Conservation (phyloP, 2,113 vertebrate species). For the Hypanus sabinus region DNA sequence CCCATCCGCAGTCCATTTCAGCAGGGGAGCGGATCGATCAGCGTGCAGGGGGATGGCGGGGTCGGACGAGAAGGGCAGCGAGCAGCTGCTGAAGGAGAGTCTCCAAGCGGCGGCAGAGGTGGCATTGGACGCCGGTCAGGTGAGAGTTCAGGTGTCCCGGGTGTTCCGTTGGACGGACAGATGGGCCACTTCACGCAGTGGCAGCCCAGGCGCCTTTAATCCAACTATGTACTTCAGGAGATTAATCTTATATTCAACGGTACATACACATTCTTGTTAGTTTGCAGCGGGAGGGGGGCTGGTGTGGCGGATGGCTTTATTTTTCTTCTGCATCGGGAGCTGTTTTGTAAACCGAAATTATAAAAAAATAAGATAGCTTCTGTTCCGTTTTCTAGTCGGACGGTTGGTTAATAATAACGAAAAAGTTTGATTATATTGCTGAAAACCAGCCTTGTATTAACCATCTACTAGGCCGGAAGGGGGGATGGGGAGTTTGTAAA, state of each 20-base stretch:
- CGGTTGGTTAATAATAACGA: not conserved
- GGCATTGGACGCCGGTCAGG: constrained; percentile 61
- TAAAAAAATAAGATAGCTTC: too few species aligned
- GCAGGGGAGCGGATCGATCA: not conserved
- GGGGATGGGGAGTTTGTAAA: not conserved
- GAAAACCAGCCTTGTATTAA: not conserved
- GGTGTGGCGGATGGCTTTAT: not conserved
- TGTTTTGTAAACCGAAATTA: not conserved
- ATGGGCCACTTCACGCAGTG: too few species aligned
- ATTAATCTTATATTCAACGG: too few species aligned
- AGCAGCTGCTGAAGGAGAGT: constrained; percentile 57
- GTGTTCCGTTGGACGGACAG: too few species aligned
- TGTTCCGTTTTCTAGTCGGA: too few species aligned
- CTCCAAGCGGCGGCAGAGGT: constrained; percentile 58
- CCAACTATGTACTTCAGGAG: too few species aligned
- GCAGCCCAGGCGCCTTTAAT: too few species aligned
- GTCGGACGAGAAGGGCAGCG: not conserved
- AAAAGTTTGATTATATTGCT: not conserved
- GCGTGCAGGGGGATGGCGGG: not conserved
- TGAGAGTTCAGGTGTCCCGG: constrained; percentile 42
- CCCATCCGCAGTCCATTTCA: not conserved
- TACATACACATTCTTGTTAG: too few species aligned
- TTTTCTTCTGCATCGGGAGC: not conserved
- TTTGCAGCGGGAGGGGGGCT: too few species aligned
- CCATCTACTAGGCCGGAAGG: not conserved